Evolutionary conservation across 2,888 invertebrate genomes (phyloP), one percentile per base, ranked within the genome.

Genomic region (Lottia scabra): DNA sequence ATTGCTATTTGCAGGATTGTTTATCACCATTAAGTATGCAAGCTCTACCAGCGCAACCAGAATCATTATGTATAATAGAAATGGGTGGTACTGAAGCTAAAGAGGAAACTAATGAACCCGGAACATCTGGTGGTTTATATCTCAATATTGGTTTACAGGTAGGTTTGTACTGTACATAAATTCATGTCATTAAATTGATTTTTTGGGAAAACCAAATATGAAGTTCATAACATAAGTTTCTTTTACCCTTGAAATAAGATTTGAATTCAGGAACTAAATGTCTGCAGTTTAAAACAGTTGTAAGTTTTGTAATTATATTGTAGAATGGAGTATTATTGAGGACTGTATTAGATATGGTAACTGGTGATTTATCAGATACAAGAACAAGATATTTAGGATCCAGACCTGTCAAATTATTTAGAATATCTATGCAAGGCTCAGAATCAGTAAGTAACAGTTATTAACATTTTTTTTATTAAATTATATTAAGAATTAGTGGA

Each of bases 381-480:
- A 92, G 99, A 81, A 99, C 99, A 0, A 93, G 99, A 90, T 99
- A 99, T 90, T 92, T 99, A 67, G 99, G 99, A 30, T 96, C 97
- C 0, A 92, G 97, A 68, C 96, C 99, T 0, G 99, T 99, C 0
- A 98, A 99, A 89, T 91, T 99, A 5, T 99, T 99, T 90, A 93
- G 97, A 87, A 98, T 99, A 72, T 92, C 93, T 77, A 98, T 99
- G 93, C 99, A 99, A 87, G 96, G 96, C 16, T 94, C 95, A 13
- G 98, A 99, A 90, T 97, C 99, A 0, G 98, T 93, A 83, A 90
- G 91, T 90, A 67, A 64, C 38, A 38, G 10, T 38, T 5, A 38
- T 38, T 1, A 38, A 38, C 10, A 65, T 19, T 6, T 6, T 6
- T 45, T 19, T 1, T 38, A 6, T 6, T 38, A 2, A n/a, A n/a